phyloP scores from a whole-genome alignment of 35 echinoderm and acorn worm species.

The Heliocidaris erythrogramma region DNA sequence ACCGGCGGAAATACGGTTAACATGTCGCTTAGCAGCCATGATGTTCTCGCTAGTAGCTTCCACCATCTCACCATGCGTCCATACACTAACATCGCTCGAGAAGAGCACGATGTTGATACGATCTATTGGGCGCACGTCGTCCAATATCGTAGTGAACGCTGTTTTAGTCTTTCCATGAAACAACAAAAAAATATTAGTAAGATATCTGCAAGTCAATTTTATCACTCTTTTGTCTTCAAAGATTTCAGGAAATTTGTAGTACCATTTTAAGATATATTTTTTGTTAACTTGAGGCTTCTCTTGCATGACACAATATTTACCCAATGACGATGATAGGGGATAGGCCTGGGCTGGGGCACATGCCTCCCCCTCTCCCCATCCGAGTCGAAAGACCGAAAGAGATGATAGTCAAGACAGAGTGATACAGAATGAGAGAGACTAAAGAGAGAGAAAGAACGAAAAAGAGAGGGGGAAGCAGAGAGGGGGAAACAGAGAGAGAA shows the following conservation, averaged over 20 bases:
- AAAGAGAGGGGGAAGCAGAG: too few species aligned
- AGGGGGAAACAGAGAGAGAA: too few species aligned
- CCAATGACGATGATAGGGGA: too few species aligned
- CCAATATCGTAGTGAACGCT: conserved; percentile 24
- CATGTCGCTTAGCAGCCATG: conserved; percentile 37
- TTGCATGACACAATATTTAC: too few species aligned
- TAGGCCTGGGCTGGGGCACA: too few species aligned
- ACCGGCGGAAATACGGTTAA: conserved; percentile 21
- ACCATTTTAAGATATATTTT: too few species aligned
- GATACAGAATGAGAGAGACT: conserved; percentile 54
- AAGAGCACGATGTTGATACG: conserved; percentile 70
- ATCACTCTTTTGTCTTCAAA: too few species aligned
- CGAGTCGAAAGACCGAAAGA: too few species aligned
- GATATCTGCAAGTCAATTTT: conserved; percentile 64
- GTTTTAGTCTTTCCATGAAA: conserved; percentile 27
- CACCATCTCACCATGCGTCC: conserved; percentile 47
- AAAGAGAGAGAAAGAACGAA: conserved; percentile 51
- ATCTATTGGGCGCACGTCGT: neutral
- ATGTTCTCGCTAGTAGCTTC: conserved; percentile 60
- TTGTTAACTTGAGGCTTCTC: too few species aligned
- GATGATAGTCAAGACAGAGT: too few species aligned
- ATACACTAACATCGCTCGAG: neutral
- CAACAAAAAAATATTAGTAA: conserved; percentile 41
- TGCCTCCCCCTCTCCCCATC: too few species aligned
- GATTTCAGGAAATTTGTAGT: too few species aligned